A percentile compares a stretch with the other conserved stretches of the same genome.
Conservation (phyloP, 2,113 vertebrate genomes). For the Eleginops maclovinus region DNA sequence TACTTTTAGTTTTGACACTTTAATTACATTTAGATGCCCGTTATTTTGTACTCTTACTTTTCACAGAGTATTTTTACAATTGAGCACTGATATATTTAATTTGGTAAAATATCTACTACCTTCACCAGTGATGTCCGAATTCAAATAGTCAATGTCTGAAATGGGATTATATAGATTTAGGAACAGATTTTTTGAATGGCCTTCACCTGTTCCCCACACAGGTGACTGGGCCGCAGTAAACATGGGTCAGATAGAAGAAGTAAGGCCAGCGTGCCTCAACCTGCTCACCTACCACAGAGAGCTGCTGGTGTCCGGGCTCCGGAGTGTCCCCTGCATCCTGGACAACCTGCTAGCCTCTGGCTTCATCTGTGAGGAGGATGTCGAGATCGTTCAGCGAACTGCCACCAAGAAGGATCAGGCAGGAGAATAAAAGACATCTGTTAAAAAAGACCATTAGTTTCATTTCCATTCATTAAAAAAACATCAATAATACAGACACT, state of each 20-base stretch:
- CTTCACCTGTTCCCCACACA: slow-evolving; percentile 27
- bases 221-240: slow-evolving; percentile 4
- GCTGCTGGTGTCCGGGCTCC: slow-evolving; percentile 87
- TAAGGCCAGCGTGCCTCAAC: slow-evolving; percentile 16
- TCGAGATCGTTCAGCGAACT: slow-evolving; percentile 87
- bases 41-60: too few species aligned
- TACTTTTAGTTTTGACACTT: too few species aligned
- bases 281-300: slow-evolving; percentile 88
- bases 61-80: too few species aligned
- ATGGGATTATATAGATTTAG: not conserved
- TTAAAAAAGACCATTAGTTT: not conserved
- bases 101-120: too few species aligned
- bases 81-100: too few species aligned
- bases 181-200: not conserved
- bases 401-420: slow-evolving; percentile 91
- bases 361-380: slow-evolving; percentile 91
- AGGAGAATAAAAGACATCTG: not conserved
- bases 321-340: slow-evolving; percentile 90
- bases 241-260: slow-evolving; percentile 41
- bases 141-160: not conserved
- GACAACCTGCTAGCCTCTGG: slow-evolving; percentile 89
- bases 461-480: not conserved
- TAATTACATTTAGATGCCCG: too few species aligned
- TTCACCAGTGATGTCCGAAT: not conserved
- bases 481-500: too few species aligned